Conservation (phyloP, 2,797 vertebrate genomes). For the Gallinago nigripennis region DNA sequence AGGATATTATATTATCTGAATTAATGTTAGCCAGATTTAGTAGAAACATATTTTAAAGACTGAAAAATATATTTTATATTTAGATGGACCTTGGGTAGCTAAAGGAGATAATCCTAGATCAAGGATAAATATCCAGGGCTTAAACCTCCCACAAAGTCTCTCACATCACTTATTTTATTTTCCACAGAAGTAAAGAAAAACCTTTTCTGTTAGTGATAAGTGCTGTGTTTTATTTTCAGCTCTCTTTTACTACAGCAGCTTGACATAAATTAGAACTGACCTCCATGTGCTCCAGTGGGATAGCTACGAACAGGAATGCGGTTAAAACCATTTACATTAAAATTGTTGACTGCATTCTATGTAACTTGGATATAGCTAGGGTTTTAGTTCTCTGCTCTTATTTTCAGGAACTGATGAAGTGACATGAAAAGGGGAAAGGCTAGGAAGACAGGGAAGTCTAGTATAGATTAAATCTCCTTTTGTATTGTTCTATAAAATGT, state of each 20-base stretch:
- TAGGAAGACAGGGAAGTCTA: neutral
- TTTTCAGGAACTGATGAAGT: neutral
- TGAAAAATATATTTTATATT: accelerated
- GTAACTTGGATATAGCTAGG: neutral
- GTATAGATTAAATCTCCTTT: neutral
- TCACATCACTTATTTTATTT: neutral
- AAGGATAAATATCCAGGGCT: neutral
- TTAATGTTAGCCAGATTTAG: neutral
- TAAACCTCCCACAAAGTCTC: neutral
- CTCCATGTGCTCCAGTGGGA: neutral
- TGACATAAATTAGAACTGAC: constrained; percentile 40
- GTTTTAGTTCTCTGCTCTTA: neutral
- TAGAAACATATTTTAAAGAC: neutral
- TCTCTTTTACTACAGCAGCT: neutral
- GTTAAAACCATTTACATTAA: neutral
- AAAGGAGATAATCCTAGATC: neutral
- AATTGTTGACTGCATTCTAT: neutral
- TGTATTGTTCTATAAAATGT: neutral
- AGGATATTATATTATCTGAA: neutral
- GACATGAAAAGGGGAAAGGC: neutral
- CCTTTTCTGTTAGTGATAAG: neutral
- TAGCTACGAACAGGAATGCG: neutral
- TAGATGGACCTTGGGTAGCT: neutral
- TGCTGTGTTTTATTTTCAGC: neutral
- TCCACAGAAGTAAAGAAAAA: neutral